Conservation (phyloP, 2,797 vertebrate genomes). For the Ctenosaura bakeri region DNA sequence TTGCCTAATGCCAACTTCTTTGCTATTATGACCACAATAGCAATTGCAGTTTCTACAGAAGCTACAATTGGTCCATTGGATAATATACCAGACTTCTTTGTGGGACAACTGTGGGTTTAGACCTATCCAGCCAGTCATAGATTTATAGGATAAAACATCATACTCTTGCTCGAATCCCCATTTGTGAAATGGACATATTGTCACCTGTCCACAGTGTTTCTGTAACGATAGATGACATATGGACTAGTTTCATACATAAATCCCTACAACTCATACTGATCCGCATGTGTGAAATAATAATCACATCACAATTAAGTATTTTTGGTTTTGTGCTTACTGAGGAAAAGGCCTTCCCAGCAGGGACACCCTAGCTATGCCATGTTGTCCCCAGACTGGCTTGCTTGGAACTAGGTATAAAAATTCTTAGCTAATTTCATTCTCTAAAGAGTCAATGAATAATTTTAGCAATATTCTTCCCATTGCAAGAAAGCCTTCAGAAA, state of each 20-base stretch:
- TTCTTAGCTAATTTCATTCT: too few relatives aligned
- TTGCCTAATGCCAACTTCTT: slow-evolving; percentile 7
- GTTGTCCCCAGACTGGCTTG: too few relatives aligned
- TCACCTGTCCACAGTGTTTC: background rate
- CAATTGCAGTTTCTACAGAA: background rate
- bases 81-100: background rate
- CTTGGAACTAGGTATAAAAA: too few relatives aligned
- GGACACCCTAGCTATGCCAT: too few relatives aligned
- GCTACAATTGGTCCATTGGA: background rate
- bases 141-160: background rate
- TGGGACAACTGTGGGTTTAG: background rate
- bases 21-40: background rate
- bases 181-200: slow-evolving; percentile 9
- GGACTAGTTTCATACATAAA: background rate
- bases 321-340: background rate
- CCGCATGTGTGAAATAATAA: background rate
- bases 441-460: too few relatives aligned
- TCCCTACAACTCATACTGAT: background rate
- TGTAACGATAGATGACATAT: background rate
- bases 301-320: background rate
- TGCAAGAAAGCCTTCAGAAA: too few relatives aligned
- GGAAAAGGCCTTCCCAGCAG: background rate
- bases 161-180: background rate
- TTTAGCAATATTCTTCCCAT: too few relatives aligned
- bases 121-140: background rate